Evolutionary conservation across 2,113 vertebrate species (phyloP).

Genomic region (Ahaetulla prasina): DNA sequence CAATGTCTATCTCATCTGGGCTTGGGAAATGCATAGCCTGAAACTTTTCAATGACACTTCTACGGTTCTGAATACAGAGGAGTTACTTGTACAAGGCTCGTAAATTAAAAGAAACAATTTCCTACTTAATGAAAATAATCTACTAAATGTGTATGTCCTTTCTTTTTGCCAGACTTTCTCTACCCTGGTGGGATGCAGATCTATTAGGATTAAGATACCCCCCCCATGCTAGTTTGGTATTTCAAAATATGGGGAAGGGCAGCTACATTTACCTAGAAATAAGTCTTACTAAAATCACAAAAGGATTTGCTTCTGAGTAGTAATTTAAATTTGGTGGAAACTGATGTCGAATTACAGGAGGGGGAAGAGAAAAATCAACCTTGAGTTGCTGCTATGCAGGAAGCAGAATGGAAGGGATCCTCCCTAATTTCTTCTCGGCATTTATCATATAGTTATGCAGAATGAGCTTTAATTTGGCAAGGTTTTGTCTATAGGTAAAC

Average conservation of each 20-base stretch:
- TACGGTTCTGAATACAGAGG: not conserved
- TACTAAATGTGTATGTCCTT: not conserved
- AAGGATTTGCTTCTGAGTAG: not conserved
- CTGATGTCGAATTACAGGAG: not conserved
- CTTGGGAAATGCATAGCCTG: not conserved
- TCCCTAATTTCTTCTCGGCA: not conserved
- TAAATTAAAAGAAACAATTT: not conserved
- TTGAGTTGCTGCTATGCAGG: not conserved
- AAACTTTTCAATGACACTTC: not conserved
- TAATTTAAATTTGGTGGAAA: not conserved
- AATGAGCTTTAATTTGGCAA: not conserved
- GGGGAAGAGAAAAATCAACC: not conserved
- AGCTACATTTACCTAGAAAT: not conserved
- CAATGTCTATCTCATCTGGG: not conserved
- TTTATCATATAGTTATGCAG: not conserved
- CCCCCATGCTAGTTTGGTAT: too few species aligned
- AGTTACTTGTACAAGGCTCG: not conserved
- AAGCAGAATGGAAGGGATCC: not conserved
- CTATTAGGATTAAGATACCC: not conserved
- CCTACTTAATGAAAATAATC: not conserved
- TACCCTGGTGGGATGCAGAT: not conserved
- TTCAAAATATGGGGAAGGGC: not conserved
- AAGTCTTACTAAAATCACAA: not conserved
- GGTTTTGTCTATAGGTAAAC: not conserved
- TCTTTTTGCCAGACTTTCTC: not conserved